phyloP scores from a whole-genome alignment of 2,113 vertebrate genomes.

The Poeciliopsis turrubarensis region DNA sequence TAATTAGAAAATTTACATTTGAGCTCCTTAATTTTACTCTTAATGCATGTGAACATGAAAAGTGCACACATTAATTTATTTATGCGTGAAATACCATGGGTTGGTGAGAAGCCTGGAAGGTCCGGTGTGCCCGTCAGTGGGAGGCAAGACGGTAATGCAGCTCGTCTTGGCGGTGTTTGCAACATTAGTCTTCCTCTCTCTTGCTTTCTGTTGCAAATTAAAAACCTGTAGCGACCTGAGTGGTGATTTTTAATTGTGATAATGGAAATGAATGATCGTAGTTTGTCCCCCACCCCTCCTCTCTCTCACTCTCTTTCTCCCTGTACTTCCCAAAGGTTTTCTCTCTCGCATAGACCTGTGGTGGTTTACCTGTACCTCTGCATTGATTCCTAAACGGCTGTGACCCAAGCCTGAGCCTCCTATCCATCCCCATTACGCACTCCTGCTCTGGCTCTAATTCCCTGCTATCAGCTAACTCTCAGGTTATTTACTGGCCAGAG shows the following conservation, averaged over 20 bases:
- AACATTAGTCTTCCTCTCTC: constrained; percentile 72
- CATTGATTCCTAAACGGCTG: constrained; percentile 81
- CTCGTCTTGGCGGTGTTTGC: constrained; percentile 53
- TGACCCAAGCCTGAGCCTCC: constrained; percentile 80
- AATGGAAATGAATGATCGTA: constrained; percentile 79
- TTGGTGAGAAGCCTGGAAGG: constrained; percentile 61
- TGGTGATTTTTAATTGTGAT: constrained; percentile 76
- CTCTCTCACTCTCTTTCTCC: constrained; percentile 16
- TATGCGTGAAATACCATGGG: constrained; percentile 68
- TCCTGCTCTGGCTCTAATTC: constrained; percentile 80
- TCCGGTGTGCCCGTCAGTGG: constrained; percentile 27
- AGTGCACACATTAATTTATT: constrained; percentile 64
- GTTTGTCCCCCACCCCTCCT: constrained; percentile 26
- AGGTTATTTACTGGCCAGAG: constrained; percentile 79
- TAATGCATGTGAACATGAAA: constrained; percentile 66
- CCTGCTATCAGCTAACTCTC: constrained; percentile 78
- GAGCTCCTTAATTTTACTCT: constrained; percentile 62
- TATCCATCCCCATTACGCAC: constrained; percentile 85
- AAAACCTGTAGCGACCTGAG: constrained; percentile 63
- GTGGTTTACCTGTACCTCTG: constrained; percentile 77
- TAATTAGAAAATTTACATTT: constrained; percentile 70
- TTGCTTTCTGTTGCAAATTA: constrained; percentile 64
- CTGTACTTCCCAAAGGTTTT: constrained; percentile 61
- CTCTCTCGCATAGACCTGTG: constrained; percentile 65
- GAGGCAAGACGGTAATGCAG: constrained; percentile 52